These are phyloP conservation scores for Phrynocephalus versicolor DNA, from an alignment of 2,113 vertebrate genomes.

Conservation along the genomic window DNA sequence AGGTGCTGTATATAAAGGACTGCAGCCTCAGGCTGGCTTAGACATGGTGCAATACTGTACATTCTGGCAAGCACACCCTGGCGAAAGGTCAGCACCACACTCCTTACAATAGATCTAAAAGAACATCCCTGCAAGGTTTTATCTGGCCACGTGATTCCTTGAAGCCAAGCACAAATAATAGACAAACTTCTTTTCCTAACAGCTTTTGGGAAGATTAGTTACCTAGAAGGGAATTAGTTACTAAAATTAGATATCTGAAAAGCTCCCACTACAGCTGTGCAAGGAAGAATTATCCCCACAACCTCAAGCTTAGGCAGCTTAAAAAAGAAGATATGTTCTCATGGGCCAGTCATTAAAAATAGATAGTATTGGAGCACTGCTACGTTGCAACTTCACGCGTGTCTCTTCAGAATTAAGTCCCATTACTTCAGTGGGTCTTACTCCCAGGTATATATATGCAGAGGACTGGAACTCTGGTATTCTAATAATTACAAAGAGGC, in stretches of 20 bases:
- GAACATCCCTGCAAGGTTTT: not conserved
- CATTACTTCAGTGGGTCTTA: not conserved
- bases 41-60: not conserved
- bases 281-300: constrained; percentile 17
- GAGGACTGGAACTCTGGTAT: constrained; percentile 18
- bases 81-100: not conserved
- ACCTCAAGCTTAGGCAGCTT: constrained; percentile 17
- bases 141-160: not conserved
- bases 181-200: constrained; percentile 18
- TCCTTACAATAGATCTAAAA: constrained; percentile 8
- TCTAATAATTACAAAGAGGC: accelerated
- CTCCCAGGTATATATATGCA: not conserved
- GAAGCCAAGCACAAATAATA: constrained; percentile 37
- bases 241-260: constrained; percentile 54
- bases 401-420: not conserved
- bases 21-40: not conserved
- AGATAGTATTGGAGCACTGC: not conserved
- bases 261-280: not conserved
- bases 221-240: constrained; percentile 44
- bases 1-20: not conserved
- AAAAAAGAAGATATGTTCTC: constrained; percentile 28
- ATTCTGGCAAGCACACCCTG: not conserved
- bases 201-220: constrained; percentile 21
- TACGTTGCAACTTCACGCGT: not conserved
- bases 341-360: not conserved